Evolutionary conservation across 1,140 invertebrate species (phyloP).

Genomic region (Hyposmocoma kahamanoa): DNA sequence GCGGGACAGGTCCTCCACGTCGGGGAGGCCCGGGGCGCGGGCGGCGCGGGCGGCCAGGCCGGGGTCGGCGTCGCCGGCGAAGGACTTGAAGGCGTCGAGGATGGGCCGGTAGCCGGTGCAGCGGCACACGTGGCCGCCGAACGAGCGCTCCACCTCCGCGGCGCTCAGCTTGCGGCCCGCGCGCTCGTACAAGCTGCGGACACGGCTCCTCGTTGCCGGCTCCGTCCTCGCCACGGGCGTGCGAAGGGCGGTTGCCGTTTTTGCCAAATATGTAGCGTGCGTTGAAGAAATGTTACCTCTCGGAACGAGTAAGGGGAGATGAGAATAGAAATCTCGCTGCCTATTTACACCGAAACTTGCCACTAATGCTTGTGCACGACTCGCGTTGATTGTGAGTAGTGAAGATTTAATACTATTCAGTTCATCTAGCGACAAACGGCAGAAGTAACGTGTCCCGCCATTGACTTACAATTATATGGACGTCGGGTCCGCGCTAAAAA

Average conservation of each 20-base stretch:
- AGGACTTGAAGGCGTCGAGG: constrained; percentile 86
- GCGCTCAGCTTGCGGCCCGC: constrained; percentile 64
- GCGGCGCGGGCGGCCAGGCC: no score
- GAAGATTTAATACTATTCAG: no score
- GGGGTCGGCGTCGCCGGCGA: constrained; percentile 75
- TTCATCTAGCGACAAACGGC: no score
- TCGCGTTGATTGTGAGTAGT: no score
- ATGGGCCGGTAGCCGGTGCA: constrained; percentile 93
- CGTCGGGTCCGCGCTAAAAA: no score
- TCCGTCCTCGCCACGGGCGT: no score
- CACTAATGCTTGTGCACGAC: no score
- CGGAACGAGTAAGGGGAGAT: neutral
- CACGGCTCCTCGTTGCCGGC: no score
- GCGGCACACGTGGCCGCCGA: constrained; percentile 88
- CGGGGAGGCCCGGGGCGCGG: no score
- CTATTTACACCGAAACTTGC: neutral
- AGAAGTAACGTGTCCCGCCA: no score
- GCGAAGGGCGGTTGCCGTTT: neutral
- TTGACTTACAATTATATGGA: no score
- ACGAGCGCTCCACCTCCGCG: constrained; percentile 81
- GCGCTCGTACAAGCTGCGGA: constrained; percentile 34
- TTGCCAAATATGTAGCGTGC: neutral
- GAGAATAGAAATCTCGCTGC: neutral
- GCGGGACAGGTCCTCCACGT: constrained; percentile 32
- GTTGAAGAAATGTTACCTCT: neutral